Evolutionary conservation across 2,888 invertebrate species (phyloP), one percentile per base, ranked within the genome.

Genomic region (Ametastegia equiseti): DNA sequence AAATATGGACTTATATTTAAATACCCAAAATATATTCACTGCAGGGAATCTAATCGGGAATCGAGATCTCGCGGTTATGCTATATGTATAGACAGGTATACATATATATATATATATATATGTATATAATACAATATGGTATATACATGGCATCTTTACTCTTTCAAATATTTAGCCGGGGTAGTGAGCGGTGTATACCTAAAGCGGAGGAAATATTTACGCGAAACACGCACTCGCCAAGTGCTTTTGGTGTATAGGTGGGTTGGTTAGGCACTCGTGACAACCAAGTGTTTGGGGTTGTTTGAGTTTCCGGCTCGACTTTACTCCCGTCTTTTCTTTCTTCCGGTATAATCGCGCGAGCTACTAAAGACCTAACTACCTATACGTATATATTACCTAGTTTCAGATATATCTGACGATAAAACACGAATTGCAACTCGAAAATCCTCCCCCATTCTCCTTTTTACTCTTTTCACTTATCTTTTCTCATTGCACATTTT

Each of bases 251-350:
- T 13, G 7, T 23, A 60, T 23, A 23, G 9, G 39, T n/a, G 36
- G 30, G 33, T 9, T 33, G 36, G n/a, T 9, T 75, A 50, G 11
- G 50, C 36, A 19, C 54, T 50, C 54, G 50, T 54, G 54, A 75
- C 75, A 75, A 50, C 75, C 19, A 36, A 75, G 75, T 75, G 75
- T 54, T 75, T 75, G 75, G 75, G 75, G 33, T 75, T 50, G 33
- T 54, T 75, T 54, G 54, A 50, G 54, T 54, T 75, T 75, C 75
- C 75, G 75, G 75, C 36, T 33, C 15, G 30, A 71, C 36, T 50
- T 75, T 54, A 19, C n/a, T 36, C 19, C 36, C 75, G 36, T 36
- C 54, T 54, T 75, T 75, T 75, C 75, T 54, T 30, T 54, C 27
- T 71, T 71, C 71, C 71, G 71, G 71, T 71, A 67, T 39, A 30